phyloP scores from a whole-genome alignment of 2,113 vertebrate genomes.

The Vireo altiloquus region DNA sequence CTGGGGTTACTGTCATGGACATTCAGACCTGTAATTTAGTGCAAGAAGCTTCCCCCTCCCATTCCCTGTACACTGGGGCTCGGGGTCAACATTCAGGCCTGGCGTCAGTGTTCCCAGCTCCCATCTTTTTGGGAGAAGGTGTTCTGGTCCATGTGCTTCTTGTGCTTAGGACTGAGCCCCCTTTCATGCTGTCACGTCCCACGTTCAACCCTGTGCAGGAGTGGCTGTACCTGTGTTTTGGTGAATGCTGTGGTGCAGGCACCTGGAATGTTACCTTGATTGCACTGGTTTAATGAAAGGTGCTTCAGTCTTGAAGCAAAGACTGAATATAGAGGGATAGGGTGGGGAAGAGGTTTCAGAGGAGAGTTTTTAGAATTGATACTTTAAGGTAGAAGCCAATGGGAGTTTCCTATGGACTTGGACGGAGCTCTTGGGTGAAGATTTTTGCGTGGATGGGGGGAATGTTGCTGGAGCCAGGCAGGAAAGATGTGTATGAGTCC shows the following conservation, averaged over 20 bases:
- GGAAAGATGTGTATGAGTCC: neutral
- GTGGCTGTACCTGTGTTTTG: neutral
- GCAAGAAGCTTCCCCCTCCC: neutral
- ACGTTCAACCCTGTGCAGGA: neutral
- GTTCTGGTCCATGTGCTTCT: neutral
- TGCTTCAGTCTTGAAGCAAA: neutral
- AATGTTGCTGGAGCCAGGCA: neutral
- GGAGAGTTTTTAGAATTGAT: neutral
- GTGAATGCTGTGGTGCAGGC: neutral
- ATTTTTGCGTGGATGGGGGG: neutral
- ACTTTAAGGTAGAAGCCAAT: neutral
- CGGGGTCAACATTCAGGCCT: neutral
- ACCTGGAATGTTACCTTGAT: neutral
- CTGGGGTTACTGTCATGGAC: neutral
- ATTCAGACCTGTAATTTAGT: neutral
- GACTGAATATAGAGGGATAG: neutral
- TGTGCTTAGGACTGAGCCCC: neutral
- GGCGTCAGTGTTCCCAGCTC: neutral
- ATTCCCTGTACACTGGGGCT: neutral
- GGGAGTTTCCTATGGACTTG: neutral
- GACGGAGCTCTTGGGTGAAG: neutral
- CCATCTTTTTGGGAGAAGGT: neutral
- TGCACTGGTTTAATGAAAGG: neutral
- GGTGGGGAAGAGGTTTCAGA: neutral
- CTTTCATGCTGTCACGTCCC: rapidly evolving